phyloP scores from a whole-genome alignment of 1,140 invertebrate species.

The Monomorium pharaonis region DNA sequence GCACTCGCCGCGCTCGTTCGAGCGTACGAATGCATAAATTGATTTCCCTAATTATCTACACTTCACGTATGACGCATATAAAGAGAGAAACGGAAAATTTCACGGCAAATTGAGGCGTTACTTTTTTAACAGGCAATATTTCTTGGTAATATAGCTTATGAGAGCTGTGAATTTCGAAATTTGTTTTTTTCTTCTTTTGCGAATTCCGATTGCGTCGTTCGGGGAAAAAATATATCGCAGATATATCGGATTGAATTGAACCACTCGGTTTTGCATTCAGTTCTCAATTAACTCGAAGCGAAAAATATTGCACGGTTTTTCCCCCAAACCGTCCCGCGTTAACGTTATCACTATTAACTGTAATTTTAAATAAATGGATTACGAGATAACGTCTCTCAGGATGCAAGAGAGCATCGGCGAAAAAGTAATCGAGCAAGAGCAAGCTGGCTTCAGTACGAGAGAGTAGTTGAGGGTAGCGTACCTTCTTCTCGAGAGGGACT shows the following conservation, averaged over 20 bases:
- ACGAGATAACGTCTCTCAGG: not conserved
- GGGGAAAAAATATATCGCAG: not conserved
- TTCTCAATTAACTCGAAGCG: not conserved
- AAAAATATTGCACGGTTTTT: not conserved
- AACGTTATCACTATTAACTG: not conserved
- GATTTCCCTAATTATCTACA: conserved; percentile 21
- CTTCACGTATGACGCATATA: not conserved
- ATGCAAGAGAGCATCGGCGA: too few relatives aligned
- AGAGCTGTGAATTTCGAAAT: not conserved
- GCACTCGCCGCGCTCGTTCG: not conserved
- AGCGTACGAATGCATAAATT: conserved; percentile 20
- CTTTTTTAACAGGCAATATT: not conserved
- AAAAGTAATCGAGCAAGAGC: not conserved
- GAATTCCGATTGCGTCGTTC: not conserved
- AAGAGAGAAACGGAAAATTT: not conserved
- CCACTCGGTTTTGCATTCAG: not conserved
- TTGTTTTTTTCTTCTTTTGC: not conserved
- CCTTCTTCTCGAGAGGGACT: conserved; percentile 4
- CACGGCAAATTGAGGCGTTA: not conserved
- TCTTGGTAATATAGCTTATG: not conserved
- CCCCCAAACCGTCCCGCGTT: not conserved
- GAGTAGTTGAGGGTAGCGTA: not conserved
- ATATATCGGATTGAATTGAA: not conserved
- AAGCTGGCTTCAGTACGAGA: too few relatives aligned
- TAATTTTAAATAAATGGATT: not conserved